A percentile compares a stretch with the other conserved stretches of the same genome.
Conservation (phyloP, 1,140 invertebrate species). For the Ericerus pela region DNA sequence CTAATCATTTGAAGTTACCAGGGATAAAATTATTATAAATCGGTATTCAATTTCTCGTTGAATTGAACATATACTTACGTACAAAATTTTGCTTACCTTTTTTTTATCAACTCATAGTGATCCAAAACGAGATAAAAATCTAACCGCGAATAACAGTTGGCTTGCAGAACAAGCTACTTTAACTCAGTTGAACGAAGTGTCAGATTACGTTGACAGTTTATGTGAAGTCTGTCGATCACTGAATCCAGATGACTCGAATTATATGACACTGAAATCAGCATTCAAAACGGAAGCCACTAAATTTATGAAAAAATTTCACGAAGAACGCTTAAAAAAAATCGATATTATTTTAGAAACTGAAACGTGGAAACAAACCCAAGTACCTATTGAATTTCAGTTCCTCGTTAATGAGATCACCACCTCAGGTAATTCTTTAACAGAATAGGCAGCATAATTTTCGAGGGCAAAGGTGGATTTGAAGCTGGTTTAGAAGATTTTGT, state of each 20-base stretch:
- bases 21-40: no score
- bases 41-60: not conserved
- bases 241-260: constrained; percentile 18
- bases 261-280: constrained; percentile 49
- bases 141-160: constrained; percentile 27
- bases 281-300: constrained; percentile 74
- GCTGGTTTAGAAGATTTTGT: not conserved
- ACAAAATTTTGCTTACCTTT: no score
- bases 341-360: constrained; percentile 74
- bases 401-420: constrained; percentile 58
- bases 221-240: constrained; percentile 29
- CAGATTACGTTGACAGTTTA: constrained; percentile 63
- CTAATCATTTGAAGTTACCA: no score
- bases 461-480: not conserved
- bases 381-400: constrained; percentile 33
- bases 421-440: constrained; percentile 28
- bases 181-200: constrained; percentile 60
- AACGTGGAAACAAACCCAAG: constrained; percentile 84
- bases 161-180: constrained; percentile 43
- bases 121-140: no score
- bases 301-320: constrained; percentile 83
- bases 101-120: no score
- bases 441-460: not conserved
- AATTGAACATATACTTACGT: not conserved
- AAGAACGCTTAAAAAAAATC: constrained; percentile 71